Evolutionary conservation across 2,888 invertebrate species (phyloP).

Genomic region (Caenorhabditis japonica): DNA sequence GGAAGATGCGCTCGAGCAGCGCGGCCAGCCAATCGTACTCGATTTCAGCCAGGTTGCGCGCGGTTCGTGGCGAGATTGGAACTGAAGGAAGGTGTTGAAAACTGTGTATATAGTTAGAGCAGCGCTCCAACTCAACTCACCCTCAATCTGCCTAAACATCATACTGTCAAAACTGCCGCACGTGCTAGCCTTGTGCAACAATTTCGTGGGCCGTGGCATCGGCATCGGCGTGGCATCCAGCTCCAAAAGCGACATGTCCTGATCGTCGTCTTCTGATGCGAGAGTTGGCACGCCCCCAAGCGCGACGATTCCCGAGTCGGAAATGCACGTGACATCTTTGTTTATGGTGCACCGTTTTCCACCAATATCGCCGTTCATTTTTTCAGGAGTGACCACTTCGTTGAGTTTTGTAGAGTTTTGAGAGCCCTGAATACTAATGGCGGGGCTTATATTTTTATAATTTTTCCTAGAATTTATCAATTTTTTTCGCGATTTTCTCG

Average conservation of each 20-base stretch:
- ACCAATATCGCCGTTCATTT: conserved; percentile 32
- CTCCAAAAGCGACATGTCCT: conserved; percentile 50
- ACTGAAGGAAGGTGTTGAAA: conserved; percentile 3
- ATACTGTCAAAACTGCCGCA: conserved; percentile 58
- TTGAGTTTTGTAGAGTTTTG: conserved; percentile 49
- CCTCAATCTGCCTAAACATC: conserved; percentile 49
- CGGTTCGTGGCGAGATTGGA: conserved; percentile 59
- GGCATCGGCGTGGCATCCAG: conserved; percentile 36
- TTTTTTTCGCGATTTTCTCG: too few species aligned
- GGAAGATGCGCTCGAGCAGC: conserved; percentile 70
- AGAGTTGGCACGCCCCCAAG: conserved; percentile 28
- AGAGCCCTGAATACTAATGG: conserved; percentile 43
- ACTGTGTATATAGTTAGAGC: background rate
- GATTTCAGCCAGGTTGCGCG: conserved; percentile 72
- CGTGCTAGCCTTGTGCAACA: conserved; percentile 50
- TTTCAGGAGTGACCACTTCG: conserved; percentile 50
- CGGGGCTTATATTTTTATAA: too few species aligned
- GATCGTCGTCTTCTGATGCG: conserved; percentile 55
- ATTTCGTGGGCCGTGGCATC: conserved; percentile 22
- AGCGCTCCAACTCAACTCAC: conserved; percentile 1
- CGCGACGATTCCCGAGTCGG: conserved; percentile 45
- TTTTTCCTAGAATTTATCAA: too few species aligned
- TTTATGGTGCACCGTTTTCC: conserved; percentile 57
- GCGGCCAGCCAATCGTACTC: conserved; percentile 76
- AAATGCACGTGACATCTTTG: conserved; percentile 56